Conservation (phyloP, 2,113 vertebrate species). For the Prinia subflava region DNA sequence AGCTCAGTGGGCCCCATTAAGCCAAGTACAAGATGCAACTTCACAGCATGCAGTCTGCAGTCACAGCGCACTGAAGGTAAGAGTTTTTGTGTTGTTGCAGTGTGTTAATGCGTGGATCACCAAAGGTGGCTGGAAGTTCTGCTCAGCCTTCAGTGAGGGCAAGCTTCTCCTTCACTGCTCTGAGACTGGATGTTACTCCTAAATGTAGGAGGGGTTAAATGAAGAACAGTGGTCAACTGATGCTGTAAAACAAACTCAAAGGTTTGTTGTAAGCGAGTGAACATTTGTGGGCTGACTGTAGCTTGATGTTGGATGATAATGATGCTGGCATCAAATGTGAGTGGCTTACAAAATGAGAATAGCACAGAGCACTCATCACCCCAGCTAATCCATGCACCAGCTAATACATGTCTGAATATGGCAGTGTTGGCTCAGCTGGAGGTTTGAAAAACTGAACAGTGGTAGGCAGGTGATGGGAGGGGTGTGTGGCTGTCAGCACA, state of each 20-base stretch:
- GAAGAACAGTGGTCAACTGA: background rate
- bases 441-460: background rate
- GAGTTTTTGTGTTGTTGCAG: rapidly evolving
- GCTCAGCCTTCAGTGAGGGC: background rate
- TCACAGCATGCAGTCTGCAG: background rate
- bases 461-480: background rate
- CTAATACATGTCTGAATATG: background rate
- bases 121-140: background rate
- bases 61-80: background rate
- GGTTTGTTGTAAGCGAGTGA: background rate
- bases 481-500: background rate
- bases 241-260: background rate
- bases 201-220: background rate
- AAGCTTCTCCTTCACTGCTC: background rate
- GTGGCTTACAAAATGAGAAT: background rate
- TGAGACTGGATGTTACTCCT: background rate
- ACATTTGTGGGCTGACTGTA: background rate
- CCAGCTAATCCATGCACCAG: background rate
- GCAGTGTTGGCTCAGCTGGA: background rate
- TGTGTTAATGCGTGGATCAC: background rate
- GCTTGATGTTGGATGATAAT: background rate
- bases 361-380: background rate
- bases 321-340: background rate
- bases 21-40: background rate
- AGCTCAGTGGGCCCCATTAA: background rate